Evolutionary conservation across 2,888 invertebrate genomes (phyloP).

Genomic region (Eutolmus rufibarbis): DNA sequence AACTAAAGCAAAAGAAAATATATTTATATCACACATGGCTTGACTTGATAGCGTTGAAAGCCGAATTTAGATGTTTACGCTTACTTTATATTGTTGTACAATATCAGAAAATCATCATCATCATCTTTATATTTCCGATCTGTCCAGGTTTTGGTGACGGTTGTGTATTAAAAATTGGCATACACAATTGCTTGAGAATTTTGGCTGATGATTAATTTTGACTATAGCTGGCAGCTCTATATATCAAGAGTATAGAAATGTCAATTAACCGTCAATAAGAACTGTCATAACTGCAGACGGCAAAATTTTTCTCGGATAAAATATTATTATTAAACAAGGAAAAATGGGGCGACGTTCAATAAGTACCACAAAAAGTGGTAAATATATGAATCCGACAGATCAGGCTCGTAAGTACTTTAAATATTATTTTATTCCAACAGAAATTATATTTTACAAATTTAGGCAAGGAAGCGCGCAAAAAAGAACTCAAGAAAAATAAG

Average conservation of each 20-base stretch:
- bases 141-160: no score
- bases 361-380: slow-evolving; percentile 99
- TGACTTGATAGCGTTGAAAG: no score
- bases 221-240: background rate
- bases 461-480: slow-evolving; percentile 97
- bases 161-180: no score
- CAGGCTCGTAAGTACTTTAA: slow-evolving; percentile 86
- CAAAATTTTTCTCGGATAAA: background rate
- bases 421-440: background rate
- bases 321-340: background rate
- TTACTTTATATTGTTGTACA: no score
- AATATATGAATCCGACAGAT: slow-evolving; percentile 99
- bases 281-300: background rate
- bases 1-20: background rate
- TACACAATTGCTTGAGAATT: no score
- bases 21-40: no score
- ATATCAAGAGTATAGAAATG: background rate
- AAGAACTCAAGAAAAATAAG: slow-evolving; percentile 98
- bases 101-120: no score
- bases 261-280: background rate
- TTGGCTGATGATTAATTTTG: background rate
- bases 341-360: slow-evolving; percentile 94
- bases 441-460: background rate
- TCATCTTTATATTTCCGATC: no score
- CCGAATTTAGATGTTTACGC: no score